Conservation (phyloP, 2,797 vertebrate genomes). For the Dicrostonyx torquatus region DNA sequence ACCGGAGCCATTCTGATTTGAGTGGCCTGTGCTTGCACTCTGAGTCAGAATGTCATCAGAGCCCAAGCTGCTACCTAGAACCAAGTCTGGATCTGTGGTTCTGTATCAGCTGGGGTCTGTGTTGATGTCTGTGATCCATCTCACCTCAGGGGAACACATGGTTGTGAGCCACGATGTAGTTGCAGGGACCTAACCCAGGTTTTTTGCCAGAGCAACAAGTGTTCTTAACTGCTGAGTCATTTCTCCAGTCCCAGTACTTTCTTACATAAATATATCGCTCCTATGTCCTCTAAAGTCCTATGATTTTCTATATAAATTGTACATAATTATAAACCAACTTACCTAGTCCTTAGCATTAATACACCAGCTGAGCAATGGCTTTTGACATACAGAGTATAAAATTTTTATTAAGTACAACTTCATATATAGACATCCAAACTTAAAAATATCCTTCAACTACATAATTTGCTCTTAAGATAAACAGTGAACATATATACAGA, state of each 20-base stretch:
- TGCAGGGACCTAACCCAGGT: neutral
- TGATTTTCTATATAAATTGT: slow-evolving; percentile 12
- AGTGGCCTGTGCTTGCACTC: too few relatives aligned
- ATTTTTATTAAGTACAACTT: slow-evolving; percentile 85
- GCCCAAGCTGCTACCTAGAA: neutral
- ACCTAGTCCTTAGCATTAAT: neutral
- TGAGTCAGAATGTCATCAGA: neutral
- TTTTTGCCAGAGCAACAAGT: neutral
- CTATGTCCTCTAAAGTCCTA: slow-evolving; percentile 43
- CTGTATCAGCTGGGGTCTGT: neutral
- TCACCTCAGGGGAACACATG: neutral
- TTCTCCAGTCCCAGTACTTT: neutral
- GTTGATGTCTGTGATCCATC: neutral
- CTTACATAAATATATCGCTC: slow-evolving; percentile 38
- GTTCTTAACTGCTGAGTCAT: neutral
- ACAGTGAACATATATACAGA: slow-evolving; percentile 82
- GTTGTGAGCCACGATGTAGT: neutral
- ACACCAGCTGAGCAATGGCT: neutral
- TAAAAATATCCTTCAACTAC: slow-evolving; percentile 65
- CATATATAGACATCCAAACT: slow-evolving; percentile 80
- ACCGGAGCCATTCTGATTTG: too few relatives aligned
- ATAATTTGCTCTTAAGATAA: slow-evolving; percentile 72
- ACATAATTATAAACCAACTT: slow-evolving; percentile 44
- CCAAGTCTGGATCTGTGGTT: neutral
- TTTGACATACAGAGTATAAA: slow-evolving; percentile 49